Evolutionary conservation across 2,113 vertebrate genomes (phyloP), one percentile per base, ranked within the genome.

Genomic region (Pyxicephalus adspersus): DNA sequence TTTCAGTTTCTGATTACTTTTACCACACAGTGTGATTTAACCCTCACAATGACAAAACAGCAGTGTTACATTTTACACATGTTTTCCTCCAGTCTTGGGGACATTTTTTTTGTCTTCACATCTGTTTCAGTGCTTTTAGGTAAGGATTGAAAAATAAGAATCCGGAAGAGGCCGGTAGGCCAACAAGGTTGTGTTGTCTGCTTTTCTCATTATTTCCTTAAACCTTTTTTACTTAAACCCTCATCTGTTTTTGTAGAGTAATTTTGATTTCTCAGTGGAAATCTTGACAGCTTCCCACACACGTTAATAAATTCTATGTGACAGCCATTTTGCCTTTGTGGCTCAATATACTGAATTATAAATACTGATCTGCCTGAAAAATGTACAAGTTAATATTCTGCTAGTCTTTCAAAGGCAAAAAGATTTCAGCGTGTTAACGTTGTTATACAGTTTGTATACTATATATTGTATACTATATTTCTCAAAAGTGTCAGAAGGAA

Each of bases 81-180:
- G 15, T 20, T 57, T 19, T 31, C 54, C 31, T 34, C 54, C 38
- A 23, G 25, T 45, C 63, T 61, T n/a, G 57, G 18, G 34, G 45
- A 6, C 22, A 20, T 16, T 65, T 2, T n/a, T 77, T 77, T 28
- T 31, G 25, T 77, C 51, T 22, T 45, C 26, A 67, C 76, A 67
- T 58, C 76, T 78, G 76, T 68, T 78, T 78, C 50, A 19, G 52
- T n/a, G 20, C 17, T 77, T 66, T 66, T 38, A n/a, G 26, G n/a
- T 78, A 66, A 57, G 20, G n/a, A 38, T 50, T 78, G 20, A 64
- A 52, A 64, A 29, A 16, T 45, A 8, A 50, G 31, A 50, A 65
- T 51, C 34, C 15, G 74, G 18, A 64, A 64, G 38, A 74, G 23
- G 19, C 58, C 57, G 7, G 45, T 3, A 52, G 60, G 38, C 61